Conservation (phyloP, 2,888 invertebrate genomes). For the Callyntrura guangdongensis region DNA sequence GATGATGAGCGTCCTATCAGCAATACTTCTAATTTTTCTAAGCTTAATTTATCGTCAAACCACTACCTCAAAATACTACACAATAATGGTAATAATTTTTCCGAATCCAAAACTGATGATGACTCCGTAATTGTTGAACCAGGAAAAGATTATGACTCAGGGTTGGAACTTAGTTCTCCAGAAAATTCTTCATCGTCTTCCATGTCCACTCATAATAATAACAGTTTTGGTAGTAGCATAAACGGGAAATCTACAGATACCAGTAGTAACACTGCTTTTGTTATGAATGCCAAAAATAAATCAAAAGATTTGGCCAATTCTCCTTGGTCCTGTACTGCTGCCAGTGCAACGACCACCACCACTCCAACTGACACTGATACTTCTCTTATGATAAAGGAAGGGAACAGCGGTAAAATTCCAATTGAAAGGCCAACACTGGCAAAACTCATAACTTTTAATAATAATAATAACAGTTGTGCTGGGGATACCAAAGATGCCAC, state of each 20-base stretch:
- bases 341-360: background rate
- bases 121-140: conserved; percentile 36
- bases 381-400: conserved; percentile 12
- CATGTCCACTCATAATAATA: background rate
- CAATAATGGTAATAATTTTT: conserved; percentile 15
- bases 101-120: conserved; percentile 58
- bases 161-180: conserved; percentile 84
- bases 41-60: conserved; percentile 21
- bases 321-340: background rate
- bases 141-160: conserved; percentile 82
- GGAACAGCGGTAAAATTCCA: background rate
- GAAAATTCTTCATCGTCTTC: conserved; percentile 78
- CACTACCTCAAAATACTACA: conserved; percentile 47
- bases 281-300: conserved; percentile 68
- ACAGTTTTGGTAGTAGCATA: background rate
- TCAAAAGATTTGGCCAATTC: conserved; percentile 71
- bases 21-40: conserved; percentile 16
- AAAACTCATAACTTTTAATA: conserved; percentile 69
- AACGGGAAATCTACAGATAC: conserved; percentile 21
- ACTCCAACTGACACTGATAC: conserved; percentile 27
- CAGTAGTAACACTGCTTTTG: conserved; percentile 22
- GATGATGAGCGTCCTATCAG: background rate
- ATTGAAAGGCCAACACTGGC: conserved; percentile 63
- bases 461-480: background rate
- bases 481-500: background rate